A percentile compares a stretch with the other conserved stretches of the same genome.
These are phyloP conservation scores for Brachypodius melanocephalos DNA, from an alignment of 2,113 vertebrate species.

Conservation along the genomic window DNA sequence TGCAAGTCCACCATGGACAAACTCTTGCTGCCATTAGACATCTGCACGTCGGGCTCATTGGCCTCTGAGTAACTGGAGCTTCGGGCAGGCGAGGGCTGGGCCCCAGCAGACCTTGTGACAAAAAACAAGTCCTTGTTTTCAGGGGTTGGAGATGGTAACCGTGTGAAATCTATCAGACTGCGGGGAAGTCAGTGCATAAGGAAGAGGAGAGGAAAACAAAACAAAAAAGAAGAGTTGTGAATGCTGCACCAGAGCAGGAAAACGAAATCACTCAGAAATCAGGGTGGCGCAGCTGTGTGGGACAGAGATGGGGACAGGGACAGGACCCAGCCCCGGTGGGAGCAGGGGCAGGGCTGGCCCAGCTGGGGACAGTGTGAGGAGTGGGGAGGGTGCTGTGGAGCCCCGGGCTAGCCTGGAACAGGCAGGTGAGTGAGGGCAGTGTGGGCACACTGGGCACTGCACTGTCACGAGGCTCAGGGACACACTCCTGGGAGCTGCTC, in stretches of 20 bases:
- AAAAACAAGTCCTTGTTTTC: constrained; percentile 99
- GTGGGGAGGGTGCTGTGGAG: not conserved
- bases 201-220: constrained; percentile 73
- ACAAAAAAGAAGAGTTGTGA: constrained; percentile 75
- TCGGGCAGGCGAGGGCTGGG: constrained; percentile 94
- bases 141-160: constrained; percentile 96
- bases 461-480: not conserved
- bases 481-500: not conserved
- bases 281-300: not conserved
- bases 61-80: constrained; percentile 98
- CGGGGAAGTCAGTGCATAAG: constrained; percentile 73
- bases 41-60: constrained; percentile 92
- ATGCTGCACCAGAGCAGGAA: constrained; percentile 56
- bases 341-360: not conserved
- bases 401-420: not conserved
- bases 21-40: constrained; percentile 95
- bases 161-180: constrained; percentile 97
- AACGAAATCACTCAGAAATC: constrained; percentile 52
- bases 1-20: constrained; percentile 99
- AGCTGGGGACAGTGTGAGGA: not conserved
- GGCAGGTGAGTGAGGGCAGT: not conserved
- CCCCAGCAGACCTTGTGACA: constrained; percentile 93
- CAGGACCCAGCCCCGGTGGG: accelerated
- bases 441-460: not conserved
- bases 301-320: not conserved